A percentile compares a stretch with the other conserved stretches of the same genome.
Conservation (phyloP, 2,888 invertebrate species). For the Drosophila testacea region DNA sequence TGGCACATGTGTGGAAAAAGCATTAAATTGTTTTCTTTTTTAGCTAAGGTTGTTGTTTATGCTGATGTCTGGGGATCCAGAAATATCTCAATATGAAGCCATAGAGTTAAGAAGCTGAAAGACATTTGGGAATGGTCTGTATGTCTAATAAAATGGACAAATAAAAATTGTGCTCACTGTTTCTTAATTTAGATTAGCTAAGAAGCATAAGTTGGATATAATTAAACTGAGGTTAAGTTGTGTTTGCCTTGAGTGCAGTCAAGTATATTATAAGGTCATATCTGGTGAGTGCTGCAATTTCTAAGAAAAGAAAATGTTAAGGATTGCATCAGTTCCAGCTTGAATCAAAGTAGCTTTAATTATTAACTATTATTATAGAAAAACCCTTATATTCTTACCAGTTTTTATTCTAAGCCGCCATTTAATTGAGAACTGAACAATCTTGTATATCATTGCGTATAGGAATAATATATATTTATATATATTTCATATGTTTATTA, state of each 20-base stretch:
- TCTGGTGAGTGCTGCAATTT: too few relatives aligned
- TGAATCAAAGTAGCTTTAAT: too few relatives aligned
- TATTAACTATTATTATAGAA: background rate
- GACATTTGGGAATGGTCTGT: too few relatives aligned
- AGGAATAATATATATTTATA: slow-evolving; percentile 40
- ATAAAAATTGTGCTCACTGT: background rate
- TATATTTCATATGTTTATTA: slow-evolving; percentile 69
- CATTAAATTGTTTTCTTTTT: slow-evolving; percentile 10
- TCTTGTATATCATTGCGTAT: slow-evolving; percentile 44
- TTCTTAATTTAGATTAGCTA: background rate
- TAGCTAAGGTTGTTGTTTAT: background rate
- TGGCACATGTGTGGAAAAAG: background rate
- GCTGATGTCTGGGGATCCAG: background rate
- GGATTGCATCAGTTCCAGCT: too few relatives aligned
- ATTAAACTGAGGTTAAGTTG: background rate
- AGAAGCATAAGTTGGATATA: background rate
- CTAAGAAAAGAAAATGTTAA: too few relatives aligned
- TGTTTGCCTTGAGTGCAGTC: background rate
- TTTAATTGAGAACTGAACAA: slow-evolving; percentile 2
- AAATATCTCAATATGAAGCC: slow-evolving; percentile 3
- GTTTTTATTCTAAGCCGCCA: background rate
- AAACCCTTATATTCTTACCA: background rate
- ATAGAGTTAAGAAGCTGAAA: background rate
- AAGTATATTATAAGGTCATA: too few relatives aligned
- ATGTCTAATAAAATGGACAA: background rate